phyloP scores from a whole-genome alignment of 2,113 vertebrate species.

The Calyptommatus sinebrachiatus region DNA sequence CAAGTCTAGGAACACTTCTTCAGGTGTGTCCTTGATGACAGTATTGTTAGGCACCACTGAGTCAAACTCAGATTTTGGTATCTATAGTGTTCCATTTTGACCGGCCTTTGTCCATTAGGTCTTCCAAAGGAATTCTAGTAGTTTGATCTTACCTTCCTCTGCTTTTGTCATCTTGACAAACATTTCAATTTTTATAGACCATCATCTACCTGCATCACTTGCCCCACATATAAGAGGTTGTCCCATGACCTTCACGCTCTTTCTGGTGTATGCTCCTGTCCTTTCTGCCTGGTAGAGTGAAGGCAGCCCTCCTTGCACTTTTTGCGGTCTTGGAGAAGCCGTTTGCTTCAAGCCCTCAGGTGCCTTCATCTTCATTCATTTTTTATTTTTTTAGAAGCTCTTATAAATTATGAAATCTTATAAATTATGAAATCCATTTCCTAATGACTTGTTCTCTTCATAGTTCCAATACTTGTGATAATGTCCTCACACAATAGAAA shows the following conservation, averaged over 20 bases:
- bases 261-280: background rate
- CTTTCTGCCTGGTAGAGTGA: background rate
- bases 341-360: background rate
- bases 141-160: no score
- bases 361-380: background rate
- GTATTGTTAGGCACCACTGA: no score
- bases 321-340: background rate
- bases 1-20: no score
- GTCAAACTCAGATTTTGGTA: no score
- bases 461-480: background rate
- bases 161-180: no score
- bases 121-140: no score
- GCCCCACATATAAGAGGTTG: no score
- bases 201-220: background rate
- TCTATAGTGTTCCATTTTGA: no score
- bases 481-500: background rate
- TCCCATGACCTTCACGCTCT: no score
- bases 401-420: no score
- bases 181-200: background rate
- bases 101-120: no score
- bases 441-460: slow-evolving; percentile 3
- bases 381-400: slow-evolving; percentile 7
- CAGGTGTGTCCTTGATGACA: no score
- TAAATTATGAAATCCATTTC: background rate
- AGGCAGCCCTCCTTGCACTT: background rate